Conservation (phyloP, 2,888 invertebrate genomes). For the Agriopis marginaria region DNA sequence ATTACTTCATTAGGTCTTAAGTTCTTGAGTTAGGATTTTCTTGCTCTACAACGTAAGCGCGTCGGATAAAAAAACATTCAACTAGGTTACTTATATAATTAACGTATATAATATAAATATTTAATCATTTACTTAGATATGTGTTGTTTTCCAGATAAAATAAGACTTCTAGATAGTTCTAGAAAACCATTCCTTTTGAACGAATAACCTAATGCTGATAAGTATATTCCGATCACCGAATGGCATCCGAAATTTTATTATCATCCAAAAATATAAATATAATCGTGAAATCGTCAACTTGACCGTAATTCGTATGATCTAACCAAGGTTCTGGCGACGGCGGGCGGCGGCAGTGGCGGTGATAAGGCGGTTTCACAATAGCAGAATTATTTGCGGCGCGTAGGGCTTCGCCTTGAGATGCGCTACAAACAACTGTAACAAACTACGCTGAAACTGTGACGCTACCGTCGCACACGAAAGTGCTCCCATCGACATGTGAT, state of each 20-base stretch:
- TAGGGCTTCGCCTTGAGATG: slow-evolving; percentile 81
- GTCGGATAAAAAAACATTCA: no score
- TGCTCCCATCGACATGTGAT: slow-evolving; percentile 38
- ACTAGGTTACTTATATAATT: not conserved
- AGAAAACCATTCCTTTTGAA: slow-evolving; percentile 23
- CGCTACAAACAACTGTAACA: slow-evolving; percentile 81
- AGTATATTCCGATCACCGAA: slow-evolving; percentile 37
- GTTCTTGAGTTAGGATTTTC: no score
- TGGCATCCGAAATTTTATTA: slow-evolving; percentile 68
- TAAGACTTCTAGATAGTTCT: slow-evolving; percentile 1
- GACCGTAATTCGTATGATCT: slow-evolving; percentile 85
- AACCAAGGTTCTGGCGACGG: slow-evolving; percentile 70
- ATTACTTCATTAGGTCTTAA: no score
- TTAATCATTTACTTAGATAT: not conserved
- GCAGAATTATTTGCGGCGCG: slow-evolving; percentile 85
- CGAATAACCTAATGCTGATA: slow-evolving; percentile 40
- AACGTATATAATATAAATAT: not conserved
- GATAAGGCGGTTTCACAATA: slow-evolving; percentile 85
- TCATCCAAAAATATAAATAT: slow-evolving; percentile 68
- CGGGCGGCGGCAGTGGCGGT: slow-evolving; percentile 61
- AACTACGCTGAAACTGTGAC: slow-evolving; percentile 73
- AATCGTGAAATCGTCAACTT: slow-evolving; percentile 83
- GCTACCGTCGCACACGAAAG: slow-evolving; percentile 67
- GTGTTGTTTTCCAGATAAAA: not conserved
- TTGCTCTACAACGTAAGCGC: no score